Percentiles rank a stretch among this genome's conserved stretches.
These are phyloP conservation scores for Epinephelus fuscoguttatus DNA, from an alignment of 2,113 vertebrate genomes.

Conservation along the genomic window DNA sequence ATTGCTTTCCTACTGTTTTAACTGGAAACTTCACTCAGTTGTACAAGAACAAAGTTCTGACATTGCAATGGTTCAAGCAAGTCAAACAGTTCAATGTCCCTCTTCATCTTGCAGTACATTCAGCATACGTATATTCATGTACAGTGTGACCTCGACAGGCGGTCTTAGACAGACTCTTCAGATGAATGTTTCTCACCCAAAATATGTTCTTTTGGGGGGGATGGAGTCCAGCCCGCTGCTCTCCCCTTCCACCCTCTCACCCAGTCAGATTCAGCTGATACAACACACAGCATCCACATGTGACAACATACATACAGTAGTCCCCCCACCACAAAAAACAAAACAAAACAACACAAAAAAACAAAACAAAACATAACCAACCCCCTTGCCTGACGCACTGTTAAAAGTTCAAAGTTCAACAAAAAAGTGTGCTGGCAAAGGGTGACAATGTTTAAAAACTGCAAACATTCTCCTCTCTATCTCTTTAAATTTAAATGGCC, in stretches of 20 bases:
- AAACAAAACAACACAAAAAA: conserved; percentile 1
- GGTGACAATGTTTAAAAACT: conserved; percentile 5
- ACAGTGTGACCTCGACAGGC: conserved; percentile 47
- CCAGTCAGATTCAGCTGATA: conserved; percentile 40
- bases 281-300: conserved; percentile 35
- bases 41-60: conserved; percentile 41
- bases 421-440: conserved; percentile 30
- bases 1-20: conserved; percentile 60
- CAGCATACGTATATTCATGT: conserved; percentile 38
- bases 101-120: conserved; percentile 50
- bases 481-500: conserved; percentile 49
- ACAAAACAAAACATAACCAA: background rate
- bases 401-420: conserved; percentile 13
- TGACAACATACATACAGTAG: conserved; percentile 52
- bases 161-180: conserved; percentile 31
- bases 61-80: conserved; percentile 60
- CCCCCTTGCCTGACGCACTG: conserved; percentile 1
- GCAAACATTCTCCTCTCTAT: conserved; percentile 30
- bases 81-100: conserved; percentile 36
- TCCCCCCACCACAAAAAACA: background rate
- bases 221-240: conserved; percentile 36
- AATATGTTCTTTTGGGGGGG: background rate
- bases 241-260: conserved; percentile 47
- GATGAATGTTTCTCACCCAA: conserved; percentile 22
- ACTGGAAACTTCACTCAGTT: conserved; percentile 25